phyloP scores from a whole-genome alignment of 2,113 vertebrate genomes.

The Heptranchias perlo region DNA sequence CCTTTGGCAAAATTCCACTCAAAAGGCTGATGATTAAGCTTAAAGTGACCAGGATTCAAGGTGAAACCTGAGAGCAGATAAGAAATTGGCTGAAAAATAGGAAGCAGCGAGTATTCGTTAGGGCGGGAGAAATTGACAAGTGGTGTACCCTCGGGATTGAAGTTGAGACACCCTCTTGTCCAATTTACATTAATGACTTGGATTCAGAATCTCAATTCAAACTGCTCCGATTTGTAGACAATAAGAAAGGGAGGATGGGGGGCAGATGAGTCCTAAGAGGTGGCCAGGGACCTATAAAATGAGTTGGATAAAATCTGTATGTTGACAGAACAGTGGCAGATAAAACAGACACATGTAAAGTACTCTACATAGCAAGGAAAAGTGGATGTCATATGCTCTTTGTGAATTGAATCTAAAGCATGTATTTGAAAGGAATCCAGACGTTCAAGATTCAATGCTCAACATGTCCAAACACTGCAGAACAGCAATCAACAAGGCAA shows the following conservation, averaged over 20 bases:
- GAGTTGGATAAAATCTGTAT: background rate
- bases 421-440: background rate
- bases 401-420: background rate
- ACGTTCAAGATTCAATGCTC: background rate
- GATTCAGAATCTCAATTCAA: background rate
- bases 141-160: background rate
- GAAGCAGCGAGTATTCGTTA: background rate
- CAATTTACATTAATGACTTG: background rate
- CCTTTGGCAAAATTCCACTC: background rate
- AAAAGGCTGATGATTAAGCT: background rate
- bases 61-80: background rate
- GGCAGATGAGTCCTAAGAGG: background rate
- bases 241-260: background rate
- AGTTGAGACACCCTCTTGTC: background rate
- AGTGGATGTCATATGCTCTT: background rate
- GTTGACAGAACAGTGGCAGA: background rate
- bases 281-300: background rate
- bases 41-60: background rate
- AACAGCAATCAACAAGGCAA: background rate
- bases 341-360: background rate
- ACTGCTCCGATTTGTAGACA: background rate
- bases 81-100: background rate
- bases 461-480: background rate
- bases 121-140: background rate
- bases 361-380: background rate